phyloP scores from a whole-genome alignment of 2,797 vertebrate species.

The Pseudochaenichthys georgianus region DNA sequence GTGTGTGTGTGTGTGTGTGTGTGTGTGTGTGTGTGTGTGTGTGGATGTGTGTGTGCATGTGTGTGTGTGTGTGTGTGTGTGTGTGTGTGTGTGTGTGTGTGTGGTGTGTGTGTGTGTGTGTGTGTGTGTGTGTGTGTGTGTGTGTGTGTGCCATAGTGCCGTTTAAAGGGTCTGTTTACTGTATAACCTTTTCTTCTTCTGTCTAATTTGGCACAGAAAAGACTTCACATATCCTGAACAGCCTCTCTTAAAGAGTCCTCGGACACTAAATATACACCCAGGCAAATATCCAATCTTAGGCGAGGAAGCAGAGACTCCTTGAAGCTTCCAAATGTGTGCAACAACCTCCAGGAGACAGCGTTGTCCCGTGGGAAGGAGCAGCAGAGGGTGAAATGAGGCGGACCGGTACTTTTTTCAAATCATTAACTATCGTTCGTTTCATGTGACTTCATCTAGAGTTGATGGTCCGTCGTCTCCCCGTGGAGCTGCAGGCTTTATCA shows the following conservation, averaged over 20 bases:
- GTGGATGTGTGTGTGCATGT: no score
- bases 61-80: no score
- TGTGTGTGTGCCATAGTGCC: no score
- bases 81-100: no score
- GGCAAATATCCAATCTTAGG: constrained; percentile 19
- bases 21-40: no score
- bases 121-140: no score
- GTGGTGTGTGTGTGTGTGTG: no score
- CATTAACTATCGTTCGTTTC: constrained; percentile 74
- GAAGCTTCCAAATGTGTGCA: constrained; percentile 28
- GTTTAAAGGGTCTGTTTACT: no score
- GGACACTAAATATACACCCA: constrained; percentile 3
- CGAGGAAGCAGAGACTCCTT: constrained; percentile 29
- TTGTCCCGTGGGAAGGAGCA: constrained; percentile 59
- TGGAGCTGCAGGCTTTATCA: constrained; percentile 69
- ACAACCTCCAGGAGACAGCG: constrained; percentile 29
- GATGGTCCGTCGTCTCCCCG: constrained; percentile 53
- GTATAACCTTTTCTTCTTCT: no score
- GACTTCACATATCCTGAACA: constrained; percentile 41
- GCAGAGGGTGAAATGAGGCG: constrained; percentile 60
- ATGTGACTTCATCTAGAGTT: constrained; percentile 61
- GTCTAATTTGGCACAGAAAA: constrained; percentile 33
- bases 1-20: no score
- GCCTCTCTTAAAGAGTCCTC: constrained; percentile 13
- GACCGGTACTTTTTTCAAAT: constrained; percentile 62